phyloP scores from a whole-genome alignment of 2,888 invertebrate genomes.

The Anagyrus pseudococci region DNA sequence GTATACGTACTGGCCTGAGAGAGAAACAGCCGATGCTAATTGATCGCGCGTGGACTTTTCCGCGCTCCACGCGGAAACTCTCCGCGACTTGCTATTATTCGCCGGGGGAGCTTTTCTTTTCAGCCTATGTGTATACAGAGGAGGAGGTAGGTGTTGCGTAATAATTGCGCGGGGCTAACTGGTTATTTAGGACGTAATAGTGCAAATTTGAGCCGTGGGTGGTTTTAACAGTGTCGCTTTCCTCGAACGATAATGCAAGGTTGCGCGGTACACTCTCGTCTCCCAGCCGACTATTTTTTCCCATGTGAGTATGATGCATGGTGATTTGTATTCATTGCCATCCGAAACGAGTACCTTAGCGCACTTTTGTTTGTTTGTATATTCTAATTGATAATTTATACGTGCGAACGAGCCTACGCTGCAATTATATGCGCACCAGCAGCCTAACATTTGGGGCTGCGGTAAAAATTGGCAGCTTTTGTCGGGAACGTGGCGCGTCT shows the following conservation, averaged over 20 bases:
- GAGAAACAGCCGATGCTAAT: conserved; percentile 25
- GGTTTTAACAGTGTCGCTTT: neutral
- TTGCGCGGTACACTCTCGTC: neutral
- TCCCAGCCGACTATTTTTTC: neutral
- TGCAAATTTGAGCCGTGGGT: neutral
- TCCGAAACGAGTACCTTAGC: too few relatives aligned
- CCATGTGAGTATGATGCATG: neutral
- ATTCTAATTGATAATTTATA: too few relatives aligned
- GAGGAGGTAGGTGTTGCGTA: neutral
- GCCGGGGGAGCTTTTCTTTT: too few relatives aligned
- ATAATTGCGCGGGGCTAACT: neutral
- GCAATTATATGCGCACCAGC: too few relatives aligned
- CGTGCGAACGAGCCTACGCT: too few relatives aligned
- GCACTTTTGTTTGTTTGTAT: too few relatives aligned
- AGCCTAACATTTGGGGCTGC: too few relatives aligned
- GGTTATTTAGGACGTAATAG: neutral
- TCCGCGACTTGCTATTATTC: too few relatives aligned
- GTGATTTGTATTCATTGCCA: neutral
- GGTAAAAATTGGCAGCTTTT: too few relatives aligned
- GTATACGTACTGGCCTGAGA: neutral
- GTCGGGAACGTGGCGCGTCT: too few relatives aligned
- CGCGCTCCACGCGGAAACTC: too few relatives aligned
- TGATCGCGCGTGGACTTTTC: conserved; percentile 5
- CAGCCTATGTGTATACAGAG: too few relatives aligned
- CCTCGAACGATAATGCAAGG: neutral